Evolutionary conservation across 2,113 vertebrate genomes (phyloP).

Genomic region (Clarias gariepinus): DNA sequence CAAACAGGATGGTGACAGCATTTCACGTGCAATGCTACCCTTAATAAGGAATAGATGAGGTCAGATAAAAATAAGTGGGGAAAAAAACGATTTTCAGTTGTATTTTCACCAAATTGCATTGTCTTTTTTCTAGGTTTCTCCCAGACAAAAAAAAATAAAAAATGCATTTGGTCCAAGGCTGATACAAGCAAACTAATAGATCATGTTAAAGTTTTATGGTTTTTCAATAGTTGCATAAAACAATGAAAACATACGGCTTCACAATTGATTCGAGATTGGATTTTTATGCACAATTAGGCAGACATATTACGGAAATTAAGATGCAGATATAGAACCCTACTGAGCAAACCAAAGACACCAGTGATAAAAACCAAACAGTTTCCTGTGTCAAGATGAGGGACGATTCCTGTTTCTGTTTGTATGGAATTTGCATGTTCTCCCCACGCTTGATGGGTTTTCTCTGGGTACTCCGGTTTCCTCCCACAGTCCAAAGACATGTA

Average conservation of each 20-base stretch:
- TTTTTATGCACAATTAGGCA: not conserved
- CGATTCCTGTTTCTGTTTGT: too few species aligned
- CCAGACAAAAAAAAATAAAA: not conserved
- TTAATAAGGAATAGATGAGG: not conserved
- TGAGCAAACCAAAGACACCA: not conserved
- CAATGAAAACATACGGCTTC: not conserved
- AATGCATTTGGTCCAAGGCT: not conserved
- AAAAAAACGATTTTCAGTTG: not conserved
- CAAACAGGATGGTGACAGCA: not conserved
- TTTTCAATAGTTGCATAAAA: not conserved
- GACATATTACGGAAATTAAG: not conserved
- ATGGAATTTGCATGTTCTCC: too few species aligned
- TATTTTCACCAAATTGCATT: not conserved
- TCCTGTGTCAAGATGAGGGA: not conserved
- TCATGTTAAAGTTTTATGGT: not conserved
- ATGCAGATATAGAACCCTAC: not conserved
- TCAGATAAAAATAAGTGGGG: not conserved
- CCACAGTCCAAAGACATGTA: too few species aligned
- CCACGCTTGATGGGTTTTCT: too few species aligned
- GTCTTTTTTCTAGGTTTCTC: not conserved
- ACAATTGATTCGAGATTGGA: not conserved
- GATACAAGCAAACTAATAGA: not conserved
- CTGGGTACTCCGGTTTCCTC: too few species aligned
- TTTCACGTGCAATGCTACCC: not conserved
- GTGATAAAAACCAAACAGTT: not conserved